Evolutionary conservation across 2,888 invertebrate genomes (phyloP).

Genomic region (Apotomis turbidana): DNA sequence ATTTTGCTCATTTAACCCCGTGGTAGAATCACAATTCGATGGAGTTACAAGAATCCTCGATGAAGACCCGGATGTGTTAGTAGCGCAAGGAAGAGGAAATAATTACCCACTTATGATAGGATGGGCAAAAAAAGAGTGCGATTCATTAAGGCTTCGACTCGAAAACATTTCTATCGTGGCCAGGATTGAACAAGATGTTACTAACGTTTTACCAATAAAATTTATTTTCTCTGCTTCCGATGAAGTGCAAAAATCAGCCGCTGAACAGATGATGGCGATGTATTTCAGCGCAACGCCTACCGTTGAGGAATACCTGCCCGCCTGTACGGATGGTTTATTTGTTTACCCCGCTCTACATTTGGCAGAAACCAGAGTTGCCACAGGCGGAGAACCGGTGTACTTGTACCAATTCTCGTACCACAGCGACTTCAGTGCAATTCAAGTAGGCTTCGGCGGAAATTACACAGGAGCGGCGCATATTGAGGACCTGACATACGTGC

Average conservation of each 20-base stretch:
- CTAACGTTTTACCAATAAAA: conserved; percentile 54
- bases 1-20: conserved; percentile 63
- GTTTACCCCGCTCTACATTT: conserved; percentile 65
- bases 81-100: conserved; percentile 62
- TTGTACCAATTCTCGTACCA: conserved; percentile 82
- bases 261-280: background rate
- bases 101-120: conserved; percentile 68
- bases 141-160: conserved; percentile 62
- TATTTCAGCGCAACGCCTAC: conserved; percentile 60
- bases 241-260: conserved; percentile 38
- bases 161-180: conserved; percentile 57
- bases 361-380: conserved; percentile 51
- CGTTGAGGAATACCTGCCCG: conserved; percentile 59
- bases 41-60: conserved; percentile 66
- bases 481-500: conserved; percentile 83
- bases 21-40: conserved; percentile 61
- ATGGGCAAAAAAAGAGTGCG: conserved; percentile 67
- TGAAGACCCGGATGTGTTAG: conserved; percentile 64
- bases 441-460: conserved; percentile 61
- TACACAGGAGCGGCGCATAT: conserved; percentile 82
- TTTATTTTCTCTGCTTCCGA: conserved; percentile 52
- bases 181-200: conserved; percentile 53
- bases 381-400: conserved; percentile 70
- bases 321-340: conserved; percentile 63
- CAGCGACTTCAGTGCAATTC: conserved; percentile 74